Conservation (phyloP, 2,113 vertebrate genomes). For the Synodontis membranacea region DNA sequence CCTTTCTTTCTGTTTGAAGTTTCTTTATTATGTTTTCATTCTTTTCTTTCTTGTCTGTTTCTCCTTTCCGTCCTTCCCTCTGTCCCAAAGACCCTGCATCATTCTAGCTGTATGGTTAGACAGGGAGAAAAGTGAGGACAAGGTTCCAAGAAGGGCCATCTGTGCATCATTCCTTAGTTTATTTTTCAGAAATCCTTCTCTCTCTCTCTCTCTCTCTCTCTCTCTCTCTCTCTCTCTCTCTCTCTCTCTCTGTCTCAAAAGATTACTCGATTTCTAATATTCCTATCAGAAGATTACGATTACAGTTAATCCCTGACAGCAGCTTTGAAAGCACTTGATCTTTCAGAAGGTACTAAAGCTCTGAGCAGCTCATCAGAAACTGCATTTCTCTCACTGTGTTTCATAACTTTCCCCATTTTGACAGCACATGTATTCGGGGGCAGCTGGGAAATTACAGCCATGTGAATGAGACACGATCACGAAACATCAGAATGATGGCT, state of each 20-base stretch:
- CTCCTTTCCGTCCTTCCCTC: neutral
- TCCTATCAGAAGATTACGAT: slow-evolving; percentile 60
- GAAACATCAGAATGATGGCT: slow-evolving; percentile 32
- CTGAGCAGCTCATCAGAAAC: neutral
- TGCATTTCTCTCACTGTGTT: neutral
- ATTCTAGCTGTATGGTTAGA: neutral
- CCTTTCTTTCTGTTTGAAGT: neutral
- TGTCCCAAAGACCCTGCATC: neutral
- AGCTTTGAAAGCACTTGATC: slow-evolving; percentile 46
- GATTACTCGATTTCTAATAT: slow-evolving; percentile 62
- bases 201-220: neutral
- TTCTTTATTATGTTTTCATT: neutral
- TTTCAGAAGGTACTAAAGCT: slow-evolving; percentile 17
- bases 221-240: neutral
- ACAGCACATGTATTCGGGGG: neutral
- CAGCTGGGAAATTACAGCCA: slow-evolving; percentile 40
- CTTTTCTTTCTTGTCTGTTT: neutral
- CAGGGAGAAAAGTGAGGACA: slow-evolving; percentile 25
- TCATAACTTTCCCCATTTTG: neutral
- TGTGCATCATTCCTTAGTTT: neutral
- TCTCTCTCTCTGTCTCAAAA: slow-evolving; percentile 30
- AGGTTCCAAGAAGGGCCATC: neutral
- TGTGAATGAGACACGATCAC: slow-evolving; percentile 4
- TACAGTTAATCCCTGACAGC: slow-evolving; percentile 39
- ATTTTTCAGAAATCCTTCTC: slow-evolving; percentile 22